Percentiles rank a stretch among this genome's conserved stretches.
Conservation (phyloP, 2,888 invertebrate species). For the Aphodius granarius region DNA sequence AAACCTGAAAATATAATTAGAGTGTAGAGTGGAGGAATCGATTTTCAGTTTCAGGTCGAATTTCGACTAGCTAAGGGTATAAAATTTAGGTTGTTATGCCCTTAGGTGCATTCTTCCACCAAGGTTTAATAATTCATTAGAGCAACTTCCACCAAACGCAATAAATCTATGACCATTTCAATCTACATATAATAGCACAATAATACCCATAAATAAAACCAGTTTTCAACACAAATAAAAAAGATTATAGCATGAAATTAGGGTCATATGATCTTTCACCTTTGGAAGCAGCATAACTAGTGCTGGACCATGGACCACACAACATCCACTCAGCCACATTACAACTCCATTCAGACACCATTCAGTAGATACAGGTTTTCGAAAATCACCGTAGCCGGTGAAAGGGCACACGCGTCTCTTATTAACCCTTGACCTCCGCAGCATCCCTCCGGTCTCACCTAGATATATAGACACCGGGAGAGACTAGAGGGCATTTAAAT, state of each 20-base stretch:
- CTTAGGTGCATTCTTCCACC: not conserved
- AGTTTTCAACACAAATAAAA: not conserved
- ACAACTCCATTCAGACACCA: conserved; percentile 9
- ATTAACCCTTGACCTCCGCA: conserved; percentile 26
- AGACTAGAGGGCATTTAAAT: not conserved
- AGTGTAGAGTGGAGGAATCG: not conserved
- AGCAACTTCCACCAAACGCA: not conserved
- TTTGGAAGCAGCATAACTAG: not conserved
- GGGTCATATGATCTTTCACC: conserved; percentile 1
- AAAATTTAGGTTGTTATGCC: not conserved
- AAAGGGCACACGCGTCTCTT: conserved; percentile 18
- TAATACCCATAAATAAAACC: not conserved
- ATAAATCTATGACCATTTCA: no score
- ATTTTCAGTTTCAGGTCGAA: conserved; percentile 4
- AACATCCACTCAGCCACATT: conserved; percentile 17
- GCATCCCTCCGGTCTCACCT: conserved; percentile 21
- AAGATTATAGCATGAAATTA: not conserved
- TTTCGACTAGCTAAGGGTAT: not conserved
- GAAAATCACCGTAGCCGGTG: not conserved
- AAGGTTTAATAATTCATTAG: not conserved
- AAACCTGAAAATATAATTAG: conserved; percentile 11
- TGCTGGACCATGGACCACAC: conserved; percentile 22
- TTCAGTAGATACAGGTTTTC: conserved; percentile 1
- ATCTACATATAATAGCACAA: not conserved
- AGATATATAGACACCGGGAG: not conserved